A percentile compares a stretch with the other conserved stretches of the same genome.
These are phyloP conservation scores for Cheilinus undulatus DNA, from an alignment of 2,113 vertebrate species.

Conservation along the genomic window DNA sequence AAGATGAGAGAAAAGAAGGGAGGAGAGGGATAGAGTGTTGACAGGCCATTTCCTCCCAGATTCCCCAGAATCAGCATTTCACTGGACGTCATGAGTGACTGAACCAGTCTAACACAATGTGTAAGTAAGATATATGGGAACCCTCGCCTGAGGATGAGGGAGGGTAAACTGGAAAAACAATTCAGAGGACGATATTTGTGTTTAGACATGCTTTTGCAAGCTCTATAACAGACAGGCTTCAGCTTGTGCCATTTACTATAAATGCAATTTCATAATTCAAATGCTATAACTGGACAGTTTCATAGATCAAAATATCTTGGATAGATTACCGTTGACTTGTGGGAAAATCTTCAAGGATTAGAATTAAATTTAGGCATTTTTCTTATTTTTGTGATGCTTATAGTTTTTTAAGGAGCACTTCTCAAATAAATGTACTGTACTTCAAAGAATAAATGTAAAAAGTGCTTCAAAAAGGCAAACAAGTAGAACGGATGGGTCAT, in stretches of 20 bases:
- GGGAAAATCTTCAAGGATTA: too few species aligned
- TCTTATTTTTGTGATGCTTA: too few species aligned
- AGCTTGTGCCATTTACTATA: slow-evolving; percentile 9
- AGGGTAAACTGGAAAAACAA: slow-evolving; percentile 4
- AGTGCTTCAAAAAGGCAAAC: too few species aligned
- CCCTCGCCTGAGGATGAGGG: neutral
- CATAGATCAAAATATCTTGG: too few species aligned
- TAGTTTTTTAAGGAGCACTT: too few species aligned
- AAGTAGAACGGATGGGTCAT: too few species aligned
- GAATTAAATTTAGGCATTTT: too few species aligned
- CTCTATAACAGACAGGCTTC: slow-evolving; percentile 20
- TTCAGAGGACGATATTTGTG: neutral
- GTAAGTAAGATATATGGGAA: neutral
- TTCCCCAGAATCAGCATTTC: slow-evolving; percentile 19
- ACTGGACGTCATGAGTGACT: slow-evolving; percentile 4
- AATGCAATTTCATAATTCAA: neutral
- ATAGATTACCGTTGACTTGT: too few species aligned
- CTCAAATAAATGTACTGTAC: too few species aligned
- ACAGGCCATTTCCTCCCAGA: neutral
- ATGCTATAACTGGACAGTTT: neutral
- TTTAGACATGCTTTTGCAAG: slow-evolving; percentile 14
- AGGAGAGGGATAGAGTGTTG: neutral
- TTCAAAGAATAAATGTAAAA: too few species aligned
- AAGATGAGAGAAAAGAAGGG: neutral
- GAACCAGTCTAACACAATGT: slow-evolving; percentile 4